A percentile compares a stretch with the other conserved stretches of the same genome.
Evolutionary conservation across 2,888 invertebrate genomes (phyloP).

Genomic region (Yponomeuta malinellus): DNA sequence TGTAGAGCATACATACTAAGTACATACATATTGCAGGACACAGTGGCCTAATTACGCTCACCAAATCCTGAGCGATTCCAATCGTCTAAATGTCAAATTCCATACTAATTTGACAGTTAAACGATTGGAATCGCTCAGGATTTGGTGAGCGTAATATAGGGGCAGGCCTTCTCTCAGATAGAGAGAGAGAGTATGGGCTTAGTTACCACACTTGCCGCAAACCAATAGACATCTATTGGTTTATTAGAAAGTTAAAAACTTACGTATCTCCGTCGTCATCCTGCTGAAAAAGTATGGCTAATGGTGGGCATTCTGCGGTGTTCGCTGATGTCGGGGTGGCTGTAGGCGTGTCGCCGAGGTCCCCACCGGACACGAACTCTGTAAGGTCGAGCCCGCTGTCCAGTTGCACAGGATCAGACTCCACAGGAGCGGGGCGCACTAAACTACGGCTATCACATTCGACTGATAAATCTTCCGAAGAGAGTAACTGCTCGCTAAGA

Average conservation of each 20-base stretch:
- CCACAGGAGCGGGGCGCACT: background rate
- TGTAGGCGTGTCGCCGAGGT: slow-evolving; percentile 35
- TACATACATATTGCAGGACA: no score
- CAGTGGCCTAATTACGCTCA: no score
- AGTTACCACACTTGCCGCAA: no score
- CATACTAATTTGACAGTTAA: no score
- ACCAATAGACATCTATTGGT: no score
- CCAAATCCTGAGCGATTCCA: no score
- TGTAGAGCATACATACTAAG: no score
- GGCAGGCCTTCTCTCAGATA: no score
- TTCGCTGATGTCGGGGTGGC: slow-evolving; percentile 22
- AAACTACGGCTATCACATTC: slow-evolving; percentile 27
- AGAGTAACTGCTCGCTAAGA: slow-evolving; percentile 33
- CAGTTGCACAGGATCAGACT: slow-evolving; percentile 34
- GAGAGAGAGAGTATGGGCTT: no score
- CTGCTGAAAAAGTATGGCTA: slow-evolving; percentile 83
- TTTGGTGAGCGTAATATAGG: no score
- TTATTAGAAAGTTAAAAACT: slow-evolving; percentile 49
- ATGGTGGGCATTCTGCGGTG: slow-evolving; percentile 52
- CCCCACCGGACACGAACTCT: slow-evolving; percentile 78
- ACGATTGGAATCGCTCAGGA: no score
- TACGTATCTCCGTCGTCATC: slow-evolving; percentile 93
- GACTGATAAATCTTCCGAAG: slow-evolving; percentile 21
- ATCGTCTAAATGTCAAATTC: no score
- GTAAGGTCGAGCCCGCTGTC: slow-evolving; percentile 82